Conservation (phyloP, 2,113 vertebrate species). For the Nothoprocta pentlandii region DNA sequence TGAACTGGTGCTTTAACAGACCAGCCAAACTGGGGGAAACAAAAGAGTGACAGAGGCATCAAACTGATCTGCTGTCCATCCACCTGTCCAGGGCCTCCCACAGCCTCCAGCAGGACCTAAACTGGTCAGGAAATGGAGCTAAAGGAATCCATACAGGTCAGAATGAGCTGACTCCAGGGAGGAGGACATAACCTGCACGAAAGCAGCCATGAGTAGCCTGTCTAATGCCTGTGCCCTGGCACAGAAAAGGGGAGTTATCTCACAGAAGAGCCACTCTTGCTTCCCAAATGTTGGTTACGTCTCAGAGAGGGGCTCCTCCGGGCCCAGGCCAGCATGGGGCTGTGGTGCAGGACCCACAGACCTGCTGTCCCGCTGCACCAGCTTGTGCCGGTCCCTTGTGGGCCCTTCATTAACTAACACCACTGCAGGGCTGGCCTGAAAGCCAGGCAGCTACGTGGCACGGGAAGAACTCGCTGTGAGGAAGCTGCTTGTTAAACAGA, state of each 20-base stretch:
- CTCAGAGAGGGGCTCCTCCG: accelerated
- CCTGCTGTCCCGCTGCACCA: background rate
- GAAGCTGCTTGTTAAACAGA: constrained; percentile 54
- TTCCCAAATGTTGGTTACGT: background rate
- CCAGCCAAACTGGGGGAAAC: constrained; percentile 59
- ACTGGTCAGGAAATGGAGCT: background rate
- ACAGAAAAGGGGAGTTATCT: background rate
- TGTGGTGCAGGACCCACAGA: background rate
- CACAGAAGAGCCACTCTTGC: background rate
- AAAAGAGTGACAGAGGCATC: constrained; percentile 24
- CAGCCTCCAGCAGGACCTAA: background rate
- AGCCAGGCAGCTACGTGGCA: background rate
- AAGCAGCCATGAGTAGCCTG: background rate
- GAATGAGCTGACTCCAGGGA: background rate
- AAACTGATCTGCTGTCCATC: background rate
- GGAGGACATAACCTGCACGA: background rate
- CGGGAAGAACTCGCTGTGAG: constrained; percentile 23
- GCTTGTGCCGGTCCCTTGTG: background rate
- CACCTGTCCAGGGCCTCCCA: background rate
- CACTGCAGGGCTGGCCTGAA: constrained; percentile 9
- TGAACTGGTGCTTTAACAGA: constrained; percentile 53
- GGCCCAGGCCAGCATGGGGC: background rate
- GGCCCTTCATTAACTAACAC: constrained; percentile 15
- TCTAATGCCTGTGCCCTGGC: background rate
- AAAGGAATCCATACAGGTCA: background rate